phyloP scores from a whole-genome alignment of 2,113 vertebrate genomes.

The Festucalex cinctus region DNA sequence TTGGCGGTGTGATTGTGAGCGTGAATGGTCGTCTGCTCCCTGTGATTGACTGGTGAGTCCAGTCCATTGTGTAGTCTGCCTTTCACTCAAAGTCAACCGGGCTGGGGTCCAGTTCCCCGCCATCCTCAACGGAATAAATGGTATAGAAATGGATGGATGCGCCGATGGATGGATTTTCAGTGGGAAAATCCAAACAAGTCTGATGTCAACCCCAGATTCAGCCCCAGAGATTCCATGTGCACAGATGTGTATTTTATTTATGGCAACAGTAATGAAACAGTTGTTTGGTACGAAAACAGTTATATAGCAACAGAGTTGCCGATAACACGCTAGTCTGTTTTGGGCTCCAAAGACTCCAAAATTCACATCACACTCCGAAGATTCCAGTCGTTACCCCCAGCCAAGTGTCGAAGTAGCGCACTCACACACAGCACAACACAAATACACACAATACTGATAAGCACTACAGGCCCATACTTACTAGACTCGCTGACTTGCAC shows the following conservation, averaged over 20 bases:
- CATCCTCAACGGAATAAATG: no score
- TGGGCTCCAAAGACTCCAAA: constrained; percentile 43
- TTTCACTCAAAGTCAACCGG: no score
- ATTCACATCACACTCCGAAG: constrained; percentile 57
- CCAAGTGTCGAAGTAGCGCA: constrained; percentile 36
- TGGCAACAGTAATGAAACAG: background rate
- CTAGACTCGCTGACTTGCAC: constrained; percentile 36
- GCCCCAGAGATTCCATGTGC: background rate
- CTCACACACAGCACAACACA: constrained; percentile 19
- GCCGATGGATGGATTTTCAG: no score
- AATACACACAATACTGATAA: background rate
- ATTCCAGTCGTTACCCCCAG: constrained; percentile 49
- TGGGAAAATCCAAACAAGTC: no score
- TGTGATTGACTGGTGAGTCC: no score
- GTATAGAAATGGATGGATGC: no score
- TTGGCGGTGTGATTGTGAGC: no score
- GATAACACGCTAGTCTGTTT: constrained; percentile 33
- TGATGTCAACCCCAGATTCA: background rate
- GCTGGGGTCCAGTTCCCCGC: no score
- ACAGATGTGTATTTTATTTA: constrained; percentile 10
- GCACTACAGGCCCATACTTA: constrained; percentile 16
- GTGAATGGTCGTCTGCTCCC: no score
- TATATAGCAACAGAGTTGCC: constrained; percentile 25
- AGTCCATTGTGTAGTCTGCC: no score
- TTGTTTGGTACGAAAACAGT: constrained; percentile 14